Evolutionary conservation across 2,888 invertebrate genomes (phyloP), one percentile per base, ranked within the genome.

Genomic region (Chymomyza amoena): DNA sequence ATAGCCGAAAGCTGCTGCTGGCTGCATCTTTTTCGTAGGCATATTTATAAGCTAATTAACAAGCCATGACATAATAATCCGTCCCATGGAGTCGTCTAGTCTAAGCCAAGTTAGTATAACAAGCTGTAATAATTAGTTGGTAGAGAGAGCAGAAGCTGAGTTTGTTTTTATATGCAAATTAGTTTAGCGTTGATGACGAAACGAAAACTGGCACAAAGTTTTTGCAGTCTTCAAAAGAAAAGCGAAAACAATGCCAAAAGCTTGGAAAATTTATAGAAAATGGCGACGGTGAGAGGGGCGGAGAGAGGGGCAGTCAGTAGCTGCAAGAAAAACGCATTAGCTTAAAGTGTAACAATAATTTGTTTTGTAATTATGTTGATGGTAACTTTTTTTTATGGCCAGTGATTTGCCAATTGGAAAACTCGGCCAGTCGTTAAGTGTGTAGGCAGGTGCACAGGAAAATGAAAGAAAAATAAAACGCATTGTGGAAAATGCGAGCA

Each of bases 11-110:
- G 36, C 6, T 36, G 36, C 6, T 25, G 18, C 25, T 1, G 6
- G 36, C 6, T 25, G 18, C 25, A 25, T 25, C 25, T 25, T 25
- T 25, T 25, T 25, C 4, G 25, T 60, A 63, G 68, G 69, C 73
- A 69, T 70, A 68, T 75, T 76, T 72, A 75, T 69, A 80, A 81
- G 80, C 82, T 81, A 84, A 86, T 85, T 82, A 85, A 81, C 81
- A 80, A 84, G 84, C 80, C 77, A 78, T 82, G 84, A 85, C 77
- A 85, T 84, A 86, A 84, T 85, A 78, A 76, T 74, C 74, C 61
- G 51, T 62, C 13, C 25, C 32, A 60, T 36, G 50, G 61, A 54
- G 15, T 54, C 25, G 15, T 54, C 25, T 25, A 25, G 25, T 25
- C 16, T 54, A 4, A 16, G 54, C 16, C 54, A 54, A 54, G 4